Evolutionary conservation across 2,797 vertebrate genomes (phyloP), one percentile per base, ranked within the genome.

Genomic region (Sus cebifrons): DNA sequence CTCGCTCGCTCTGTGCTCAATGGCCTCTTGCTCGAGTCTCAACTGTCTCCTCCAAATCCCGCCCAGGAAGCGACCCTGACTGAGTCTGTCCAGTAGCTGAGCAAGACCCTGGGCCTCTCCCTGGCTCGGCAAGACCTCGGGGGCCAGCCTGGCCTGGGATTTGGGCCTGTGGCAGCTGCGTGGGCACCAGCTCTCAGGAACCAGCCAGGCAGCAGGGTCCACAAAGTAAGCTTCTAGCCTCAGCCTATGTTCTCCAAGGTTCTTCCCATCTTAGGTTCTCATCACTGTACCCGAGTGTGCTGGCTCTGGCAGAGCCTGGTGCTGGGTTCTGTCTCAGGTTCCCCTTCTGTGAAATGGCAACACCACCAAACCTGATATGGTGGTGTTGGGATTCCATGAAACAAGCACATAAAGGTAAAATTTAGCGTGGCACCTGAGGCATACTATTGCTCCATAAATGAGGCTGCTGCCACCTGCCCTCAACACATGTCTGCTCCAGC

Each of bases 361-460:
- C 15, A 67, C 10, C 16, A 23, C 70, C 79, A 13, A 3, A 44
- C 36, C 67, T 7, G 36, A 79, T 21, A 40, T 0, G 8, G 49
- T 1, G 54, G 60, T 75, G 77, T 14, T 8, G 64, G 62, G 56
- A 74, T 14, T 95, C 92, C 68, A 1, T 8, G 60, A 27, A 32
- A 73, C n/a, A 75, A 71, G 60, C 0, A 32, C n/a, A 23, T 0
- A 54, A 18, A 56, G 70, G 16, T 49, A 49, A 49, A 49, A 17
- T 4, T 5, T 2, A 56, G 74, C 58, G 15, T 0, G 36, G 86
- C 13, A 1, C 70, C 58, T 10, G 89, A 54, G 2, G 16, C 32
- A 18, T 0, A 25, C 18, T 1, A 16, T 2, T 2, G 20, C 16
- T 27, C 79, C 9, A 0, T 5, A 17, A 32, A 2, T 0, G 25